Percentiles rank a stretch among this genome's conserved stretches.
Evolutionary conservation across 1,140 invertebrate species (phyloP).

Genomic region (Orussus abietinus): DNA sequence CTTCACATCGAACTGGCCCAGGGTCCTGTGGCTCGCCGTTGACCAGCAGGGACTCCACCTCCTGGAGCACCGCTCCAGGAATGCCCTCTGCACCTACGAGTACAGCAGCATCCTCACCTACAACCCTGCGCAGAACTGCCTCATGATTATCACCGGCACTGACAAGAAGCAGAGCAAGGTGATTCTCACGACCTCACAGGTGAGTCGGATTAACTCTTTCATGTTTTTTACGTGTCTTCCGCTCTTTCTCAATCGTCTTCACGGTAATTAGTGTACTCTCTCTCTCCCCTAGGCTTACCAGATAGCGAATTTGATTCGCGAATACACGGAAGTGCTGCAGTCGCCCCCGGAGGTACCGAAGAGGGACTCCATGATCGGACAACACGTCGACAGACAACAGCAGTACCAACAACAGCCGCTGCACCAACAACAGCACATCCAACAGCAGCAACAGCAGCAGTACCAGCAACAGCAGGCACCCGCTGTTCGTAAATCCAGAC

Average conservation of each 20-base stretch:
- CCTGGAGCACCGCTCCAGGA: slow-evolving; percentile 80
- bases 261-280: slow-evolving; percentile 5
- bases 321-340: slow-evolving; percentile 81
- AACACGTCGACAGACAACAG: slow-evolving; percentile 39
- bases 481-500: slow-evolving; percentile 46
- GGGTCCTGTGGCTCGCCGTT: slow-evolving; percentile 85
- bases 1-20: slow-evolving; percentile 92
- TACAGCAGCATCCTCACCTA: slow-evolving; percentile 83
- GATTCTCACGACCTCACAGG: slow-evolving; percentile 81
- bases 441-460: slow-evolving; percentile 35
- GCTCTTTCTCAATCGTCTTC: slow-evolving; percentile 1
- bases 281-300: slow-evolving; percentile 75
- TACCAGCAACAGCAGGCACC: slow-evolving; percentile 19
- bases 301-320: slow-evolving; percentile 88
- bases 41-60: slow-evolving; percentile 91
- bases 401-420: slow-evolving; percentile 27
- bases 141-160: slow-evolving; percentile 86
- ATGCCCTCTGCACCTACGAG: slow-evolving; percentile 85
- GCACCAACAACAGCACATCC: slow-evolving; percentile 39
- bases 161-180: slow-evolving; percentile 89
- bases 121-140: slow-evolving; percentile 80
- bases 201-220: slow-evolving; percentile 42
- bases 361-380: slow-evolving; percentile 39
- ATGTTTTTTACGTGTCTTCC: slow-evolving; percentile 7
- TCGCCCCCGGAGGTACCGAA: slow-evolving; percentile 43